Conservation (phyloP, 1,140 invertebrate genomes). For the Lasioglossum albipes region DNA sequence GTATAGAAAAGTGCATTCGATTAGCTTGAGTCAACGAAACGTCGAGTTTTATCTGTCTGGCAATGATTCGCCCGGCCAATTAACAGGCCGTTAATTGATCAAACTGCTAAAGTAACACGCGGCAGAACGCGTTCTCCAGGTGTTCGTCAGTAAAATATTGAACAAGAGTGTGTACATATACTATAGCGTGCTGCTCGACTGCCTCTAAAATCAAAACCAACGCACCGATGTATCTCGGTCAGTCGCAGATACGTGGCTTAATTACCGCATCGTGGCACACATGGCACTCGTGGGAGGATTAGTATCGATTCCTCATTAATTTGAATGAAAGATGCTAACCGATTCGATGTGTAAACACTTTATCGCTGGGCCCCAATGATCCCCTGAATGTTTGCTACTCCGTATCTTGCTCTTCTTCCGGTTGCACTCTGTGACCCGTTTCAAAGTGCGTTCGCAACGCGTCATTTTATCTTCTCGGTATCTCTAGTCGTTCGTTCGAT, state of each 20-base stretch:
- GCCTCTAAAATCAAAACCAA: conserved; percentile 19
- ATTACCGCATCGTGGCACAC: conserved; percentile 7
- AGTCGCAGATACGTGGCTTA: conserved; percentile 27
- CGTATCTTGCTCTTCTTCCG: conserved; percentile 8
- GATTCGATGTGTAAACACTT: conserved; percentile 33
- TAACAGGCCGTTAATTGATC: background rate
- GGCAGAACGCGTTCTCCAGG: background rate
- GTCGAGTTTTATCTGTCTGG: background rate
- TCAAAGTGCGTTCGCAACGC: background rate
- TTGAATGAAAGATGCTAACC: conserved; percentile 38
- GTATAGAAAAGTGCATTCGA: conserved; percentile 36
- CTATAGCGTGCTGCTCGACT: background rate
- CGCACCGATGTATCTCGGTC: conserved; percentile 21
- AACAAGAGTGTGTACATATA: too few species aligned
- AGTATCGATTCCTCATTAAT: conserved; percentile 38
- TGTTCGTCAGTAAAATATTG: background rate
- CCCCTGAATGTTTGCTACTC: conserved; percentile 19
- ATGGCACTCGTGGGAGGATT: conserved; percentile 17
- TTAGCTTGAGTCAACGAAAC: background rate
- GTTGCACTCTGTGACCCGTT: background rate
- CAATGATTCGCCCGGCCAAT: background rate
- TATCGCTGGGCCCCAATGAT: conserved; percentile 15
- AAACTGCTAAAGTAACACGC: background rate
- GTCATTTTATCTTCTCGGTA: background rate
- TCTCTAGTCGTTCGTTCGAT: background rate